Evolutionary conservation across 2,888 invertebrate species (phyloP).

Genomic region (Pristionchus exspectatus): DNA sequence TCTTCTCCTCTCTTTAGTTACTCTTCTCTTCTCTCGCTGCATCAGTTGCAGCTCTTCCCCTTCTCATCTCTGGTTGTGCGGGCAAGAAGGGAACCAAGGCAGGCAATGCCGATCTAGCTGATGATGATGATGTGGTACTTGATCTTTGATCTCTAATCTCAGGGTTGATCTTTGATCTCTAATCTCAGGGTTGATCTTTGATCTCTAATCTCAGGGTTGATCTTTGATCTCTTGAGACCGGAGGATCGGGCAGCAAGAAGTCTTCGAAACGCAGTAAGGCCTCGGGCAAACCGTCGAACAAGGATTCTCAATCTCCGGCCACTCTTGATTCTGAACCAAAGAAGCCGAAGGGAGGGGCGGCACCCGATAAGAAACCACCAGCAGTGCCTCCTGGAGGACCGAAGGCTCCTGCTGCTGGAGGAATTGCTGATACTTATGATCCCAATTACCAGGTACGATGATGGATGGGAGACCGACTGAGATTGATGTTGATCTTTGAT

Average conservation of each 20-base stretch:
- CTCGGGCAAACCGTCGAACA: neutral
- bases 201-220: neutral
- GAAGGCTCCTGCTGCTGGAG: slow-evolving; percentile 29
- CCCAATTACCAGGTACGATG: slow-evolving; percentile 22
- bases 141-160: slow-evolving; percentile 18
- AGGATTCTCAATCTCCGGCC: neutral
- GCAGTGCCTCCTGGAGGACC: neutral
- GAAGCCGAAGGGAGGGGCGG: neutral
- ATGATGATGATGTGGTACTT: neutral
- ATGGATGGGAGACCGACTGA: neutral
- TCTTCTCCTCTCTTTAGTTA: neutral
- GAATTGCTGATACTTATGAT: slow-evolving; percentile 30
- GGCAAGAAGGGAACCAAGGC: slow-evolving; percentile 3
- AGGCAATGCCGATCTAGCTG: slow-evolving; percentile 8
- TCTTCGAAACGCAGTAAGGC: slow-evolving; percentile 11
- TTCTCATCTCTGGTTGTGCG: slow-evolving; percentile 2
- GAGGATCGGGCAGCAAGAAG: slow-evolving; percentile 5
- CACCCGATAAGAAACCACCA: neutral
- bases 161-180: slow-evolving; percentile 19
- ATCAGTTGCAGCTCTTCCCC: neutral
- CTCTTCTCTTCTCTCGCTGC: slow-evolving; percentile 5
- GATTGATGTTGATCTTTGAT: neutral
- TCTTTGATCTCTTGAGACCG: neutral
- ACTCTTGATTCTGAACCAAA: neutral
- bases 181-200: neutral